Evolutionary conservation across 2,113 vertebrate genomes (phyloP).

Genomic region (Hippocampus guttulatus): DNA sequence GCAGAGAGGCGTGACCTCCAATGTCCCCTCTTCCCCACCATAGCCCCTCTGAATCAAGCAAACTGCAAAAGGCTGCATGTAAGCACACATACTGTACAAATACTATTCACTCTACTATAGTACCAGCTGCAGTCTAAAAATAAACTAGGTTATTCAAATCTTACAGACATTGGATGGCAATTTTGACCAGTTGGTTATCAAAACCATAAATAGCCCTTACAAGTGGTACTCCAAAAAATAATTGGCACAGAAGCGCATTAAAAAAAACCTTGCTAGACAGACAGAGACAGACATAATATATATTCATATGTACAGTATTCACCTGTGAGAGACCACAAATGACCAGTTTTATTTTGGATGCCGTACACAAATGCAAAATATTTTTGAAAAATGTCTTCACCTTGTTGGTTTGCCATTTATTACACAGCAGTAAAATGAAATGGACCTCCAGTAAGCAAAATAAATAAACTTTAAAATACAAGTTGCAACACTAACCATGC

Average conservation of each 20-base stretch:
- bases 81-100: slow-evolving; percentile 17
- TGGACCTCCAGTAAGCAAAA: not conserved
- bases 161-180: slow-evolving; percentile 38
- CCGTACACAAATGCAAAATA: not conserved
- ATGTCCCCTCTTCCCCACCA: slow-evolving; percentile 17
- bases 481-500: not conserved
- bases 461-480: not conserved
- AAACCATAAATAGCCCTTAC: not conserved
- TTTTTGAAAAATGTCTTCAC: not conserved
- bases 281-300: not conserved
- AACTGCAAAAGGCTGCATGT: slow-evolving; percentile 33
- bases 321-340: not conserved
- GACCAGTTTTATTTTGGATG: not conserved
- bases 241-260: not conserved
- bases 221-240: not conserved
- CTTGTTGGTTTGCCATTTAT: not conserved
- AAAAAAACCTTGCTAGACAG: slow-evolving; percentile 11
- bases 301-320: not conserved
- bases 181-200: slow-evolving; percentile 29
- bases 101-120: slow-evolving; percentile 22
- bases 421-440: not conserved
- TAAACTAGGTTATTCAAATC: slow-evolving; percentile 59
- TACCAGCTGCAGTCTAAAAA: slow-evolving; percentile 65
- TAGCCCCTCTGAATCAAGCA: slow-evolving; percentile 26
- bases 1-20: slow-evolving; percentile 39